These are phyloP conservation scores for Theocolax elegans DNA, from an alignment of 1,140 invertebrate genomes.

Conservation along the genomic window DNA sequence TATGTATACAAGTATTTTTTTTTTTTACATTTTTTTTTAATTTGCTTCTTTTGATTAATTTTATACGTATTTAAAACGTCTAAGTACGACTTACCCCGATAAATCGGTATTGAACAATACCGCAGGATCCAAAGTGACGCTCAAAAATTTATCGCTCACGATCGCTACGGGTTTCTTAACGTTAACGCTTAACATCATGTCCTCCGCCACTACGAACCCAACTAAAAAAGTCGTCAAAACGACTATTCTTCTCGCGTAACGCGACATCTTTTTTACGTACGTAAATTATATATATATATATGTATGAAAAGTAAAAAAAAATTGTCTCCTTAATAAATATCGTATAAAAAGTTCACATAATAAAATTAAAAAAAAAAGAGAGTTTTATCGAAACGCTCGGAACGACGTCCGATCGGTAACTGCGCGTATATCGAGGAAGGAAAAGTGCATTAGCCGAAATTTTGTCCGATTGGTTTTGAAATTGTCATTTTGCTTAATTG, in stretches of 20 bases:
- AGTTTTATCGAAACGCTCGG: background rate
- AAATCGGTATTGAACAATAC: conserved; percentile 58
- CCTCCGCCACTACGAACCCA: conserved; percentile 32
- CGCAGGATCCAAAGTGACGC: conserved; percentile 72
- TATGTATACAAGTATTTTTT: background rate
- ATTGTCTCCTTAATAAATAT: background rate
- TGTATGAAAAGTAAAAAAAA: background rate
- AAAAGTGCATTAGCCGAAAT: conserved; percentile 3
- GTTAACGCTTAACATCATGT: conserved; percentile 55
- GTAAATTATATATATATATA: background rate
- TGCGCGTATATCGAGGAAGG: background rate
- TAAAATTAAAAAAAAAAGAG: background rate
- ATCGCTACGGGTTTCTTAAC: conserved; percentile 65
- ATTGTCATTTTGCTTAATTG: conserved; percentile 47
- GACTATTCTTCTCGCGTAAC: background rate
- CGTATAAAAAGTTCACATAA: conserved; percentile 9
- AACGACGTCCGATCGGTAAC: conserved; percentile 3
- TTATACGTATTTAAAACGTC: no score
- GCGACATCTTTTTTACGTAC: conserved; percentile 11
- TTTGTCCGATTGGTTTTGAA: conserved; percentile 42
- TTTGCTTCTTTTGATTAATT: no score
- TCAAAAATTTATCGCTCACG: conserved; percentile 73
- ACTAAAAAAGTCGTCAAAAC: background rate
- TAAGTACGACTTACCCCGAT: conserved; percentile 65
- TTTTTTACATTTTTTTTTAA: no score